Percentiles rank a stretch among this genome's conserved stretches.
These are phyloP conservation scores for Stenolophus ochropezus DNA, from an alignment of 2,888 invertebrate species.

Conservation along the genomic window DNA sequence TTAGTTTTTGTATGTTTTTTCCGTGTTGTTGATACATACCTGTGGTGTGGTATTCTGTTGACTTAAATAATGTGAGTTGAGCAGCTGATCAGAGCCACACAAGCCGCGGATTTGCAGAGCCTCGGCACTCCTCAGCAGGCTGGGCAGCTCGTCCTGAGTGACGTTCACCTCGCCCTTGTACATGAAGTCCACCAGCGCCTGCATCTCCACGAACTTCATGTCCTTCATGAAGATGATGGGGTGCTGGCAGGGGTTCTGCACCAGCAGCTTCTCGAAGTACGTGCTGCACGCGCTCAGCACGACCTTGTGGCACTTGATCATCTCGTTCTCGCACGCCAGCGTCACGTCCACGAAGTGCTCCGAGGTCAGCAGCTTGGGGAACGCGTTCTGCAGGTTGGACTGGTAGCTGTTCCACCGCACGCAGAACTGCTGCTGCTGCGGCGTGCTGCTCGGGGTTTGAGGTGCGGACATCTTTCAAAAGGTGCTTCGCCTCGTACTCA, in stretches of 20 bases:
- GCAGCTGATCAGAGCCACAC: conserved; percentile 72
- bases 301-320: conserved; percentile 90
- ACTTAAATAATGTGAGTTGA: conserved; percentile 70
- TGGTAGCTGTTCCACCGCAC: conserved; percentile 90
- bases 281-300: conserved; percentile 90
- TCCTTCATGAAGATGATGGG: conserved; percentile 90
- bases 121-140: conserved; percentile 88
- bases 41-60: neutral
- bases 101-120: conserved; percentile 87
- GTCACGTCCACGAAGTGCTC: conserved; percentile 93
- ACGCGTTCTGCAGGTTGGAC: conserved; percentile 85
- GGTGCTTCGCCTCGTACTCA: too few species aligned
- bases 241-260: conserved; percentile 90
- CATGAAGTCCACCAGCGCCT: conserved; percentile 92
- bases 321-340: conserved; percentile 89
- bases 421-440: conserved; percentile 80
- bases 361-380: conserved; percentile 83
- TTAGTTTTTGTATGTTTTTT: too few species aligned
- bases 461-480: conserved; percentile 61
- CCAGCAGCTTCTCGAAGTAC: conserved; percentile 86
- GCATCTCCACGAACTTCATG: conserved; percentile 89
- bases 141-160: conserved; percentile 87
- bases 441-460: conserved; percentile 59
- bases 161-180: conserved; percentile 93
- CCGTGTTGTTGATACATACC: neutral